phyloP scores from a whole-genome alignment of 2,113 vertebrate species.

The Corythoichthys haematopterus region DNA sequence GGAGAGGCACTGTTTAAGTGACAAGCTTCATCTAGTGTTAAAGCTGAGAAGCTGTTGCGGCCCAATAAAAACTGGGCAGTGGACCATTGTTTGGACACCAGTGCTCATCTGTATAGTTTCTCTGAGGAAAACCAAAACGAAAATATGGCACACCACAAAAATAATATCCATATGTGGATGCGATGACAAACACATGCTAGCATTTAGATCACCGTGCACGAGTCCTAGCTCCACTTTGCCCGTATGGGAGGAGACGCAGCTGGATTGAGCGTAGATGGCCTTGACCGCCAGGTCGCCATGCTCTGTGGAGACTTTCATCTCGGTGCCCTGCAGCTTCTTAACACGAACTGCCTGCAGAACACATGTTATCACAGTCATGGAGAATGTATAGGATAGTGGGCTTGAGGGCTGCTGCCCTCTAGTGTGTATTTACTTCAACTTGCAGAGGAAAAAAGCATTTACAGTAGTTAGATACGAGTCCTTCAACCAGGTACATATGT shows the following conservation, averaged over 20 bases:
- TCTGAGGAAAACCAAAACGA: not conserved
- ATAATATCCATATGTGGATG: not conserved
- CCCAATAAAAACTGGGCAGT: too few relatives aligned
- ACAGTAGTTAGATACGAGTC: too few relatives aligned
- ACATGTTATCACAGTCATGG: conserved; percentile 17
- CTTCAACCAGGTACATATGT: too few relatives aligned
- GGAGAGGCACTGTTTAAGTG: too few relatives aligned
- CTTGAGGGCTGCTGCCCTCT: conserved; percentile 38
- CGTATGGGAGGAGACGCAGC: conserved; percentile 75
- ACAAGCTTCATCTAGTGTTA: too few relatives aligned
- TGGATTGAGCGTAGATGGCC: conserved; percentile 85
- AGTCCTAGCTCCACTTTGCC: conserved; percentile 84
- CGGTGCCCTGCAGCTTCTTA: conserved; percentile 88
- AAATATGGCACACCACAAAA: not conserved
- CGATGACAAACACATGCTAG: not conserved
- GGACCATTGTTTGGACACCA: too few relatives aligned
- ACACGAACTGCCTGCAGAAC: conserved; percentile 77
- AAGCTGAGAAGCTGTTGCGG: too few relatives aligned
- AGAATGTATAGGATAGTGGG: not conserved
- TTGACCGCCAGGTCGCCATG: conserved; percentile 81
- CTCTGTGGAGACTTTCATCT: conserved; percentile 83
- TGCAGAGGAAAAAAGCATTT: not conserved
- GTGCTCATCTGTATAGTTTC: not conserved
- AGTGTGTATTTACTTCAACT: conserved; percentile 7
- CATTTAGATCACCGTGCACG: conserved; percentile 83